Percentiles rank a stretch among this genome's conserved stretches.
Conservation (phyloP, 2,113 vertebrate species). For the Aptenodytes patagonicus region DNA sequence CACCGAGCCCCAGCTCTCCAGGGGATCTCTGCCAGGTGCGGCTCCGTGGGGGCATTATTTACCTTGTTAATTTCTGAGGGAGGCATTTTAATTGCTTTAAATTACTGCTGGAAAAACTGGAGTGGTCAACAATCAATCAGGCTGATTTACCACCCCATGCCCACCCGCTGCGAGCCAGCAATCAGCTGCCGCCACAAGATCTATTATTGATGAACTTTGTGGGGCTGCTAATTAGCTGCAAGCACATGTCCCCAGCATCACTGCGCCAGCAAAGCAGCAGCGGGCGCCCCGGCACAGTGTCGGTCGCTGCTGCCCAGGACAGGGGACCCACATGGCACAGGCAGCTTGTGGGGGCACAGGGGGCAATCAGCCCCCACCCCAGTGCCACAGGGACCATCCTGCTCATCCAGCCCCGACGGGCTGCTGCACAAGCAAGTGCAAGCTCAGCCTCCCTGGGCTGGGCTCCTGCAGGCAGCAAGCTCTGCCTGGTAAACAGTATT, state of each 20-base stretch:
- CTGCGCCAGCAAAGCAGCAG: not conserved
- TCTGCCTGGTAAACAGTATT: not conserved
- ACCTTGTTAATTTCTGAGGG: conserved; percentile 57
- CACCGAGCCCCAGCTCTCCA: not conserved
- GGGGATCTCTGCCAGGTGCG: not conserved
- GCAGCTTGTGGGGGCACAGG: not conserved
- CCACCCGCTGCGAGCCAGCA: conserved; percentile 73
- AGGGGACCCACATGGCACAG: not conserved
- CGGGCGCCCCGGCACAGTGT: rapidly evolving
- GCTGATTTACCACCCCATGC: conserved; percentile 69
- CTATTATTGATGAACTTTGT: conserved; percentile 86
- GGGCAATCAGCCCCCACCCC: rapidly evolving
- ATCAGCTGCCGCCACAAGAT: conserved; percentile 79
- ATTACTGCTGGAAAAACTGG: conserved; percentile 66
- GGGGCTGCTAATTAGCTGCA: conserved; percentile 81
- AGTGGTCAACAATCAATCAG: conserved; percentile 71
- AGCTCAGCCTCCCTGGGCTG: not conserved
- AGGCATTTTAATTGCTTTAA: conserved; percentile 64
- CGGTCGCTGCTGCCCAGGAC: not conserved
- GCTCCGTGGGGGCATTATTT: conserved; percentile 43
- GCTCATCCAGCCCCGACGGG: not conserved
- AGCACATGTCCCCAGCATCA: conserved; percentile 57
- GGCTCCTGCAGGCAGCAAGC: not conserved
- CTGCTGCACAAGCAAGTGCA: rapidly evolving
- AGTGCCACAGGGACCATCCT: not conserved